Conservation (phyloP, 2,888 invertebrate genomes). For the Globia sparganii region DNA sequence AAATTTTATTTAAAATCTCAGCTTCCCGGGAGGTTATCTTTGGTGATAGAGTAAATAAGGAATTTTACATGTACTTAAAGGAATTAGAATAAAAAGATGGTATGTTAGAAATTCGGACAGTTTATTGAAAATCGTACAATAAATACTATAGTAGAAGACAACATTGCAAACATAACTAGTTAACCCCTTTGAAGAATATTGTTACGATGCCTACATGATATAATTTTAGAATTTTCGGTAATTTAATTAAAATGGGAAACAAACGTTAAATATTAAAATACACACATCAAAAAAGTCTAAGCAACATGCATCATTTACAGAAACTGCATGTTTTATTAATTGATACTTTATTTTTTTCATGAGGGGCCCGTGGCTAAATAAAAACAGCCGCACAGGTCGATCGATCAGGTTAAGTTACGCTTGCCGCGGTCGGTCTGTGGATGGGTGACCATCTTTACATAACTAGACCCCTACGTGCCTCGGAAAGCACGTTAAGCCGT, state of each 20-base stretch:
- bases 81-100: conserved; percentile 67
- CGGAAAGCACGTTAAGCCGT: too few species aligned
- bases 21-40: conserved; percentile 79
- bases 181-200: conserved; percentile 23
- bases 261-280: background rate
- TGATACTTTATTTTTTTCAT: too few species aligned
- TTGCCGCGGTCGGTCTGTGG: too few species aligned
- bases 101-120: conserved; percentile 68
- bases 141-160: conserved; percentile 56
- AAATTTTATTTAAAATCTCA: conserved; percentile 75
- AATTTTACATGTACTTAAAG: conserved; percentile 39
- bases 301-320: too few species aligned
- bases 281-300: too few species aligned
- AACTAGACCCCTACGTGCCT: too few species aligned
- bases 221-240: conserved; percentile 12
- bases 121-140: conserved; percentile 76
- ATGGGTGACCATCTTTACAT: too few species aligned
- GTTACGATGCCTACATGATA: background rate
- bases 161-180: conserved; percentile 45
- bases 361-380: too few species aligned
- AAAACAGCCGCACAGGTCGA: too few species aligned
- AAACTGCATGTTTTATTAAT: too few species aligned
- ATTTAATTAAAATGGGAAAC: conserved; percentile 10
- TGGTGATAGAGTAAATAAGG: conserved; percentile 26
- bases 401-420: too few species aligned